Percentiles rank a stretch among this genome's conserved stretches.
These are phyloP conservation scores for Silvanus unidentatus DNA, from an alignment of 2,888 invertebrate genomes.

Conservation along the genomic window DNA sequence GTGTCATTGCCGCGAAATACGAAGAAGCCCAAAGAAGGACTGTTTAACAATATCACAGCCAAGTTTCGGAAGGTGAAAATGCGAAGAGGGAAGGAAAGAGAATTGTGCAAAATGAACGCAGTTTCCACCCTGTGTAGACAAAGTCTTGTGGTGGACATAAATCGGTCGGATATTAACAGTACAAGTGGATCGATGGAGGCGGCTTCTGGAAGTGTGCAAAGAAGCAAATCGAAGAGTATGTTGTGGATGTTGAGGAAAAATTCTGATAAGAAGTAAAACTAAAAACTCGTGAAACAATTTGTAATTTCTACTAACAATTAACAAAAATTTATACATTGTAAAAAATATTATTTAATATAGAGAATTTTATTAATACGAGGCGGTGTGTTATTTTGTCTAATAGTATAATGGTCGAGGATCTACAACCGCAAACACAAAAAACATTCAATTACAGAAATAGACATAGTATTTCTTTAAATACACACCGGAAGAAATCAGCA, in stretches of 20 bases:
- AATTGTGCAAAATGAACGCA: conserved; percentile 50
- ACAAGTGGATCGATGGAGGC: background rate
- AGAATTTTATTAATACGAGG: conserved; percentile 8
- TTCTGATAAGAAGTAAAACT: background rate
- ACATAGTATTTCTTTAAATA: background rate
- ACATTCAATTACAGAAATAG: conserved; percentile 5
- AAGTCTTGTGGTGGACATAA: conserved; percentile 62
- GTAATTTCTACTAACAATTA: background rate
- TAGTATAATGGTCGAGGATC: too few relatives aligned
- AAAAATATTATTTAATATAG: too few relatives aligned
- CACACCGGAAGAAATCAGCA: conserved; percentile 12
- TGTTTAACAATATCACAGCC: conserved; percentile 50
- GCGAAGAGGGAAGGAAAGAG: conserved; percentile 36
- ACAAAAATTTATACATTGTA: too few relatives aligned
- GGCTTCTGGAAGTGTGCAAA: background rate
- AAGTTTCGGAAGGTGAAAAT: conserved; percentile 56
- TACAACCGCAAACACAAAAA: background rate
- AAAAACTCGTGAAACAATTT: conserved; percentile 3
- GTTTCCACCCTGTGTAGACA: conserved; percentile 69
- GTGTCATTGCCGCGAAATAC: conserved; percentile 50
- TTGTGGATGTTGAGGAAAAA: too few relatives aligned
- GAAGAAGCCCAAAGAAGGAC: conserved; percentile 36
- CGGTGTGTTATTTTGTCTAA: background rate
- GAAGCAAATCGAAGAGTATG: background rate
- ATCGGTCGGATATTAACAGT: background rate